Evolutionary conservation across 2,113 vertebrate species (phyloP).

Genomic region (Chroicocephalus ridibundus): DNA sequence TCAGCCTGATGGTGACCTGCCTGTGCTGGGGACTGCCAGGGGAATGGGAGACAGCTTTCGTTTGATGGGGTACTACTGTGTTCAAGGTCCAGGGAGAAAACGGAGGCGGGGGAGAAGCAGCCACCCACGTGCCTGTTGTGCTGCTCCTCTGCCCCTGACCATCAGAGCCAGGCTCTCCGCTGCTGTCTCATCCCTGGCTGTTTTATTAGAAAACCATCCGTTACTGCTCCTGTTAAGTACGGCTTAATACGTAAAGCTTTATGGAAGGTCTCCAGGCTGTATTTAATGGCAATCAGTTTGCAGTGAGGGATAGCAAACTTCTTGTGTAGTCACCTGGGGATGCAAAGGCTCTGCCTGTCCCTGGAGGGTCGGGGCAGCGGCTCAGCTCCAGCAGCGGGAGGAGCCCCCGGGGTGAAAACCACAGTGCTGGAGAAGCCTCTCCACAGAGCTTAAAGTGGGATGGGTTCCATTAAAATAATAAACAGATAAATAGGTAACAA

Average conservation of each 20-base stretch:
- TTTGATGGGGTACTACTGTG: neutral
- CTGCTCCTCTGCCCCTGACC: neutral
- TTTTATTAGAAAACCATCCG: neutral
- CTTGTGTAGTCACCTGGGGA: neutral
- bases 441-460: neutral
- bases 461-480: neutral
- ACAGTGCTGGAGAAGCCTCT: neutral
- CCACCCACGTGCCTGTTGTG: fast-evolving
- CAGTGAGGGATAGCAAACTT: neutral
- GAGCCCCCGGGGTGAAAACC: neutral
- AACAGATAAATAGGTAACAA: neutral
- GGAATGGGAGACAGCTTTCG: neutral
- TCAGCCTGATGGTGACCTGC: neutral
- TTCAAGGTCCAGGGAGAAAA: neutral
- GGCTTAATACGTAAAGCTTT: neutral
- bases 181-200: neutral
- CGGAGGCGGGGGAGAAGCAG: fast-evolving
- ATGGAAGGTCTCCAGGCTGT: neutral
- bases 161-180: neutral
- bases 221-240: neutral
- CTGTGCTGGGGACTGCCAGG: neutral
- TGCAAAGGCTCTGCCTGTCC: neutral
- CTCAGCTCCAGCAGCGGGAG: neutral
- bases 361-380: fast-evolving
- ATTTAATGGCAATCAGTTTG: neutral